Base-by-base conservation (phyloP, 2,888 invertebrate genomes). In the Chrysolina haemoptera region DNA sequence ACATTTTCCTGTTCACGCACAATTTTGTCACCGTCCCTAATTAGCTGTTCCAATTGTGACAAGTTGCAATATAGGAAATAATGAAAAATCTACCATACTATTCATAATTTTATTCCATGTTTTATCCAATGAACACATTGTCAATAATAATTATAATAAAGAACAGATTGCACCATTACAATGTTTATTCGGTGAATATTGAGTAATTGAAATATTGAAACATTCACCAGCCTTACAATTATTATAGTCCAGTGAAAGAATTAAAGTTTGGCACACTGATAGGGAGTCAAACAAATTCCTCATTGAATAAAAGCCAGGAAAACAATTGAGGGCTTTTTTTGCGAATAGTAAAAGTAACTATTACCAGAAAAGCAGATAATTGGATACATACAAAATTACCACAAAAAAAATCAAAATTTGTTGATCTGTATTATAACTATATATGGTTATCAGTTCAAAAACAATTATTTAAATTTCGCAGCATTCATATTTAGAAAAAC, bases 81-180 rank as follows among this genome's bases (percentile, higher is more conserved):
- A 59, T 20, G 27, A 59, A 59, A 59, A 59, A 46, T 46, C 59
- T 27, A 27, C 27, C 27, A 27, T 27, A 27, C 59, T 83, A 83
- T 83, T 78, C 80, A 82, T 80, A 80, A 79, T 83, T 86, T 86
- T 86, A 86, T 86, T 86, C 85, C 82, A 84, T 85, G 80, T 86
- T 86, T 86, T 85, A 86, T 86, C 85, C 86, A 87, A 87, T 88
- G 88, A 88, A 88, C 87, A 88, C 87, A 87, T 88, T 84, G 83
- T 87, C 84, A 85, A 86, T 83, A 84, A 55, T 67, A 67, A 67
- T 67, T 53, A 67, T 67, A 53, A 84, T 84, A 84, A 85, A 82
- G 82, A 85, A 85, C 86, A 87, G 85, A 87, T 86, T 85, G 84
- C 85, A 85, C 86, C 86, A 86, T 85, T 85, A 85, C 83, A 85